phyloP scores from a whole-genome alignment of 2,888 invertebrate species.

The Tetramorium bicarinatum region DNA sequence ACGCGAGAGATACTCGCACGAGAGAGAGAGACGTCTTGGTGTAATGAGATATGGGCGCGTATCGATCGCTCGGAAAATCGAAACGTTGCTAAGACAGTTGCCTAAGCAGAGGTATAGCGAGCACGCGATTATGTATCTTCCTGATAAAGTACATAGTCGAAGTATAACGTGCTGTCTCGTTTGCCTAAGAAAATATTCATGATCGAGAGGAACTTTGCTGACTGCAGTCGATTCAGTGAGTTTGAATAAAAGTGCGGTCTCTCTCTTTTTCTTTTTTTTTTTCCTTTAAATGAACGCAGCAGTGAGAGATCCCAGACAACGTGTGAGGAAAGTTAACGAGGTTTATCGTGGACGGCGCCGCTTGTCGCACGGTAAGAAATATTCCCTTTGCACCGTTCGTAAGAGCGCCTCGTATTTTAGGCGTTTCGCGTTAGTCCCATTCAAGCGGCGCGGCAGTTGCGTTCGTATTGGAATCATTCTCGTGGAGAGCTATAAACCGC shows the following conservation, averaged over 20 bases:
- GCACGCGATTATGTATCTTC: constrained; percentile 35
- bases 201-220: constrained; percentile 1
- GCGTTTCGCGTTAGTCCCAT: constrained; percentile 2
- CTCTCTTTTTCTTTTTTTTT: background rate
- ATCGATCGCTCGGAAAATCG: constrained; percentile 44
- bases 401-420: constrained; percentile 3
- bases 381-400: background rate
- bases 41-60: constrained; percentile 42
- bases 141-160: constrained; percentile 36
- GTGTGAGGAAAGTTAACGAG: constrained; percentile 2
- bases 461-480: constrained; percentile 35
- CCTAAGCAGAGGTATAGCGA: constrained; percentile 20
- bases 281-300: background rate
- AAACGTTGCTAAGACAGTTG: constrained; percentile 22
- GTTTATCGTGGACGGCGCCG: background rate
- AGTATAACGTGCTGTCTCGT: constrained; percentile 20
- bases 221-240: background rate
- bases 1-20: constrained; percentile 15
- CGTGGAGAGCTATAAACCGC: constrained; percentile 19
- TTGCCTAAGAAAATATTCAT: constrained; percentile 26
- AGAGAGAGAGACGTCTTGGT: constrained; percentile 23
- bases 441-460: constrained; percentile 17
- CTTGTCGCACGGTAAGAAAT: background rate
- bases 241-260: background rate
- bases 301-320: background rate